Conservation (phyloP, 2,797 vertebrate genomes). For the Poliocrania exsul region DNA sequence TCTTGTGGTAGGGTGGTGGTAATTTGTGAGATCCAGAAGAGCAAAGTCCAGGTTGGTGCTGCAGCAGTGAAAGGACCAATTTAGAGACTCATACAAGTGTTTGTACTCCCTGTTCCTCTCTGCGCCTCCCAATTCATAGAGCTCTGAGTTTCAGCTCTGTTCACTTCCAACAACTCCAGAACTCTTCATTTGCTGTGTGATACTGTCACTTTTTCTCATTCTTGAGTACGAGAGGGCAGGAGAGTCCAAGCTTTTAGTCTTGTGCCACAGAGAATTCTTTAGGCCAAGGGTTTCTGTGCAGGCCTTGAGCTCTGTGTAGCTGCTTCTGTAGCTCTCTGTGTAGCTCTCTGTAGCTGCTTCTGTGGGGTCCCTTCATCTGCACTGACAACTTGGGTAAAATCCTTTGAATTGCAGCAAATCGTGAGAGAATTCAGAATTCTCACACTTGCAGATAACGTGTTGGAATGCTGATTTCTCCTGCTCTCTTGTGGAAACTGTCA, state of each 20-base stretch:
- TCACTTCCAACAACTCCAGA: background rate
- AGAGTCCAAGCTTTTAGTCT: background rate
- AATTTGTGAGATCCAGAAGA: background rate
- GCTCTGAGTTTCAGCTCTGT: background rate
- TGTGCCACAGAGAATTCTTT: background rate
- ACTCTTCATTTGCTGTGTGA: background rate
- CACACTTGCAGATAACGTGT: background rate
- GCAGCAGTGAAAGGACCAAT: background rate
- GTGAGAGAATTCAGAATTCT: background rate
- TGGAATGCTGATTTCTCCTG: background rate
- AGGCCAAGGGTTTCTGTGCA: background rate
- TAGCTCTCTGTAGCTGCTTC: background rate
- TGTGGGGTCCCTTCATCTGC: background rate
- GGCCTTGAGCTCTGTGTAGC: background rate
- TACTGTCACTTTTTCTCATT: background rate
- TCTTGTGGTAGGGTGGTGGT: accelerated
- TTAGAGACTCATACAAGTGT: background rate
- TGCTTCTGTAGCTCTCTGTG: too few species aligned
- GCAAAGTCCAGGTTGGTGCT: background rate
- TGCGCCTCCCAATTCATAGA: accelerated
- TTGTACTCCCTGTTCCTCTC: background rate
- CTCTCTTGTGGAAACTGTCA: background rate
- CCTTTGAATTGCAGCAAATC: background rate
- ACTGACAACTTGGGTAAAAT: background rate
- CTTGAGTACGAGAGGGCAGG: accelerated